These are phyloP conservation scores for Yponomeuta cagnagella DNA, from an alignment of 2,888 invertebrate genomes.

Conservation along the genomic window DNA sequence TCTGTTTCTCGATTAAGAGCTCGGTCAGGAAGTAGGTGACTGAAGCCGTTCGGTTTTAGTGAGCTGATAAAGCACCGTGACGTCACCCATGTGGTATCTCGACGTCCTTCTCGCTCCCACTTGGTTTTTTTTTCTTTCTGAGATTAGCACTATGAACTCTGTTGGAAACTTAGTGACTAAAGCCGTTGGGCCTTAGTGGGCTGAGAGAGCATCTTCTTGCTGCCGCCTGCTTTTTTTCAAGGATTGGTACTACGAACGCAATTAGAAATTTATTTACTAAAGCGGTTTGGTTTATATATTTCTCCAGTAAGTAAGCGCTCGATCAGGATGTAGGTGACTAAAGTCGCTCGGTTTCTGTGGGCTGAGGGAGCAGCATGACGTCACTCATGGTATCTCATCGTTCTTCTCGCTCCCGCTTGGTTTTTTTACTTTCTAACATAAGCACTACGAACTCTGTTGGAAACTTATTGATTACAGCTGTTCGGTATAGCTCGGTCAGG, in stretches of 20 bases:
- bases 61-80: slow-evolving; percentile 77
- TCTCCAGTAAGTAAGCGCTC: no score
- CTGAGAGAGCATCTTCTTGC: no score
- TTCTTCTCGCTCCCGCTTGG: slow-evolving; percentile 43
- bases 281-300: no score
- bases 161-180: no score
- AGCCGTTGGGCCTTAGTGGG: no score
- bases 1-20: no score
- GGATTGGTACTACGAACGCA: no score
- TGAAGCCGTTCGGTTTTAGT: slow-evolving; percentile 75
- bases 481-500: not conserved
- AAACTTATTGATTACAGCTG: no score
- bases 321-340: slow-evolving; percentile 21
- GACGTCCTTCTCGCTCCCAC: slow-evolving; percentile 60
- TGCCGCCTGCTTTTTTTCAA: no score
- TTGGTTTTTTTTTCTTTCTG: slow-evolving; percentile 60
- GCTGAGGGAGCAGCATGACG: slow-evolving; percentile 77
- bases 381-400: slow-evolving; percentile 78
- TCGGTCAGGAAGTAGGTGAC: not conserved
- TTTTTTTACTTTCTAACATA: slow-evolving; percentile 49
- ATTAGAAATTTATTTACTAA: no score
- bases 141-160: no score
- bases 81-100: slow-evolving; percentile 76
- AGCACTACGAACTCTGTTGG: no score
- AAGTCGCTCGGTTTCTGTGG: slow-evolving; percentile 74